Evolutionary conservation across 2,888 invertebrate genomes (phyloP).

Genomic region (Iselma pallidipennis): DNA sequence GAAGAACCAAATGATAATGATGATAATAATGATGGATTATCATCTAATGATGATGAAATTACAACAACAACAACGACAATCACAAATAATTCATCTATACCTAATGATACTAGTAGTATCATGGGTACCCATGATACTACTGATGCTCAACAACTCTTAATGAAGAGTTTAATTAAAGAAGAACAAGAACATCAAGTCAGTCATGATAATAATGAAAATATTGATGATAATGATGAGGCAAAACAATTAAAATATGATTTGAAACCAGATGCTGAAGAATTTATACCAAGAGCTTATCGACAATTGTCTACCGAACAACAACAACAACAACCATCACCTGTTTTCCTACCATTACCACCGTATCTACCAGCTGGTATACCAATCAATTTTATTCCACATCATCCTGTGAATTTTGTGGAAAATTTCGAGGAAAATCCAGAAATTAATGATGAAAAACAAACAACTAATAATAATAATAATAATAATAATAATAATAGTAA

Average conservation of each 20-base stretch:
- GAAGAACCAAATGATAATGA: background rate
- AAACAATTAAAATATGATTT: conserved; percentile 31
- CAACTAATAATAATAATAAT: conserved; percentile 8
- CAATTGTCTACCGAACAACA: conserved; percentile 33
- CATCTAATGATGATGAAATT: conserved; percentile 5
- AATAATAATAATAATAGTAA: conserved; percentile 31
- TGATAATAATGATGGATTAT: background rate
- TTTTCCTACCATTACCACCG: conserved; percentile 48
- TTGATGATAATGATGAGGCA: conserved; percentile 3
- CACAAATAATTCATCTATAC: too few relatives aligned
- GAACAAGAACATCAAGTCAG: too few relatives aligned
- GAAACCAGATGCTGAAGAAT: conserved; percentile 56
- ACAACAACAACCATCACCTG: conserved; percentile 40
- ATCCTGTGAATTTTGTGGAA: conserved; percentile 27
- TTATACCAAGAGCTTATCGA: conserved; percentile 52
- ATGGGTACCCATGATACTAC: background rate
- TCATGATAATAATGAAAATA: background rate
- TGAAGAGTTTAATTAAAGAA: background rate
- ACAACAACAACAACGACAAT: background rate
- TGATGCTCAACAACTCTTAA: background rate
- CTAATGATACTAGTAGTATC: too few relatives aligned
- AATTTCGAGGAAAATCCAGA: background rate
- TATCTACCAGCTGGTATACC: conserved; percentile 48
- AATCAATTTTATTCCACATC: conserved; percentile 47
- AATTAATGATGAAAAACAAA: conserved; percentile 16